A percentile compares a stretch with the other conserved stretches of the same genome.
These are phyloP conservation scores for Bimastos eiseni DNA, from an alignment of 2,888 invertebrate species.

Conservation along the genomic window DNA sequence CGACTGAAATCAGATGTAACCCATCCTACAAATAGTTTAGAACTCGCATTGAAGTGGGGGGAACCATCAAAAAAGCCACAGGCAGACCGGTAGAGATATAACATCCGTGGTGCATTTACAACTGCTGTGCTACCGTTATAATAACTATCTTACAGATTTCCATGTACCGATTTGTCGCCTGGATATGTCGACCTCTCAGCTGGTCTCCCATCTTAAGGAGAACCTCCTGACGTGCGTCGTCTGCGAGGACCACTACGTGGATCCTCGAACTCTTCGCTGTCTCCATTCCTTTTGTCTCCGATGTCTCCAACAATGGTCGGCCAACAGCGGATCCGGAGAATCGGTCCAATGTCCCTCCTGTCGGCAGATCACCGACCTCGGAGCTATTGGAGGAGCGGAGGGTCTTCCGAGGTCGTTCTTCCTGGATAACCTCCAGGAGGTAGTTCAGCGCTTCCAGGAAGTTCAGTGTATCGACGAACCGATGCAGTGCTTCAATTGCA, in stretches of 20 bases:
- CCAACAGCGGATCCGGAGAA: background rate
- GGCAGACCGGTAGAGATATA: too few relatives aligned
- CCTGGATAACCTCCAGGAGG: conserved; percentile 15
- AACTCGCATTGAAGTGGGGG: too few relatives aligned
- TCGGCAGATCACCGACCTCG: conserved; percentile 21
- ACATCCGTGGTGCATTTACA: too few relatives aligned
- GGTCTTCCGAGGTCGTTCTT: conserved; percentile 17
- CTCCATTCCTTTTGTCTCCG: conserved; percentile 57
- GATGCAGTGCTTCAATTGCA: background rate
- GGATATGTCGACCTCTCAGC: background rate
- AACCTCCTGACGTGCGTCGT: conserved; percentile 51
- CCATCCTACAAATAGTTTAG: too few relatives aligned
- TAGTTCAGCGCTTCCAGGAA: background rate
- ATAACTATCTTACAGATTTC: background rate
- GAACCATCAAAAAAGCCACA: too few relatives aligned
- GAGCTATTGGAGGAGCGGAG: background rate
- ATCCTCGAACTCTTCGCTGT: conserved; percentile 58
- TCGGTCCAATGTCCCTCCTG: conserved; percentile 20
- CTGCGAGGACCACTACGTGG: conserved; percentile 55
- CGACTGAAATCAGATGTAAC: too few relatives aligned
- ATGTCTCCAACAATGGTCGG: conserved; percentile 52
- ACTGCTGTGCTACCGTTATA: too few relatives aligned
- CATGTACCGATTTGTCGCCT: background rate
- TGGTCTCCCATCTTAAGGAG: conserved; percentile 22
- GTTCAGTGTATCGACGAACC: background rate